These are phyloP conservation scores for Lottia gigantea DNA, from an alignment of 2,888 invertebrate genomes.

Conservation along the genomic window DNA sequence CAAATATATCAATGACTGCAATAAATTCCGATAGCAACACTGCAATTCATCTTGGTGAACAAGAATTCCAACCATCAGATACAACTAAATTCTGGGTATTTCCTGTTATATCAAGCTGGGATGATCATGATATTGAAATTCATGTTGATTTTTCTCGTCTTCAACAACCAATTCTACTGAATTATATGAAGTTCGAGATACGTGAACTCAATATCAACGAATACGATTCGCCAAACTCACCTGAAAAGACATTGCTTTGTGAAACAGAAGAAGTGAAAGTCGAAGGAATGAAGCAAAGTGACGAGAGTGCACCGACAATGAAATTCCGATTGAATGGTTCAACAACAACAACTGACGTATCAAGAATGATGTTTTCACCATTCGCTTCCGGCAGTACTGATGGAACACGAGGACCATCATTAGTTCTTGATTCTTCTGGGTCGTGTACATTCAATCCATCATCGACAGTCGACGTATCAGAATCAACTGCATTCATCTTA, in stretches of 20 bases:
- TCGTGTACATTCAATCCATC: background rate
- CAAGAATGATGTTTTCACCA: background rate
- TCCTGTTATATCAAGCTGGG: background rate
- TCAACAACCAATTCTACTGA: background rate
- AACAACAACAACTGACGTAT: background rate
- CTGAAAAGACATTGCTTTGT: background rate
- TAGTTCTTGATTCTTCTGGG: background rate
- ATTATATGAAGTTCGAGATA: constrained; percentile 4
- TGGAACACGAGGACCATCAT: background rate
- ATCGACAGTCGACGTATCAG: background rate
- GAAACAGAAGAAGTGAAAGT: constrained; percentile 5
- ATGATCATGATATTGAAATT: background rate
- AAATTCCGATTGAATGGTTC: constrained; percentile 5
- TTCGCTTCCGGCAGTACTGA: background rate
- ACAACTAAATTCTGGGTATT: background rate
- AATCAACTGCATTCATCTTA: background rate
- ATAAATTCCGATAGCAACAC: background rate
- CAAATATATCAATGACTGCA: background rate
- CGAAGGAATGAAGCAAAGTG: background rate
- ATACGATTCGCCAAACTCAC: background rate
- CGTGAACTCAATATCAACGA: background rate
- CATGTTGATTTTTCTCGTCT: background rate
- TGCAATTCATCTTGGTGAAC: background rate
- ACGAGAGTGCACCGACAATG: background rate
- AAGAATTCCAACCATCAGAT: background rate